Conservation (phyloP, 2,113 vertebrate species). For the Corythornis cristatus region DNA sequence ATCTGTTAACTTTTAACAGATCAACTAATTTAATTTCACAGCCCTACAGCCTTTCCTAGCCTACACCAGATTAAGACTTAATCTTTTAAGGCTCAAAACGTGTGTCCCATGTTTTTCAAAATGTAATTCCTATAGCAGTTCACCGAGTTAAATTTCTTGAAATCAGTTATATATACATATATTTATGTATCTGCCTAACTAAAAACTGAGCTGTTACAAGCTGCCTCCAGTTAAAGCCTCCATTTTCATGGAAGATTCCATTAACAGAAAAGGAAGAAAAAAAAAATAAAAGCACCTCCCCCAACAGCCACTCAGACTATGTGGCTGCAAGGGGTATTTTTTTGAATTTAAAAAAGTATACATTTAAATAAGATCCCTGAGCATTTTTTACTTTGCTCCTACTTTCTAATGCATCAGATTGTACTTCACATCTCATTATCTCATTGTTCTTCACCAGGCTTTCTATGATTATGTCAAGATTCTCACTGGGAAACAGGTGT, state of each 20-base stretch:
- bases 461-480: neutral
- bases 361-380: neutral
- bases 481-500: neutral
- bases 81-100: neutral
- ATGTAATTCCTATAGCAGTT: neutral
- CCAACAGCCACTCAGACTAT: neutral
- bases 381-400: neutral
- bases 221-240: neutral
- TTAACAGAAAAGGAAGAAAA: accelerated
- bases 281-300: neutral
- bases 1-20: neutral
- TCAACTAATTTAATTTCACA: neutral
- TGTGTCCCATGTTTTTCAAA: neutral
- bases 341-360: neutral
- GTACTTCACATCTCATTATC: neutral
- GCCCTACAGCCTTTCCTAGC: neutral
- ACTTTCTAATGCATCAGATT: neutral
- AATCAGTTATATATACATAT: neutral
- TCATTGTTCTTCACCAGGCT: neutral
- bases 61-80: neutral
- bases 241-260: neutral
- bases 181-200: neutral
- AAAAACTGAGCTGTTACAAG: neutral
- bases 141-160: neutral
- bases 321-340: neutral